phyloP scores from a whole-genome alignment of 2,888 invertebrate genomes.

The Lymantria monacha region DNA sequence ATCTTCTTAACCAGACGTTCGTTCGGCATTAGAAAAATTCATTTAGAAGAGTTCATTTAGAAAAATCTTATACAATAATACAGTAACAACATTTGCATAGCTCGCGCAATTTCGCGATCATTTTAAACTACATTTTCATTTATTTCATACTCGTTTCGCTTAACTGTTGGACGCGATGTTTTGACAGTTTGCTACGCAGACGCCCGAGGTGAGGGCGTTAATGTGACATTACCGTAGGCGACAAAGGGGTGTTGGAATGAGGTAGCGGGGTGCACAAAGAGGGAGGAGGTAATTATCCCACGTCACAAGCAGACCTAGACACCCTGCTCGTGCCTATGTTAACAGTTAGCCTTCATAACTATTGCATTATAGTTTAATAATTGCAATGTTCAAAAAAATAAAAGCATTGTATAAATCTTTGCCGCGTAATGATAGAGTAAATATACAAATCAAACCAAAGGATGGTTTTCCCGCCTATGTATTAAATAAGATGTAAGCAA shows the following conservation, averaged over 20 bases:
- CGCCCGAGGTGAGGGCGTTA: conserved; percentile 67
- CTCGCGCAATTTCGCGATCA: conserved; percentile 6
- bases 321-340: conserved; percentile 61
- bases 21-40: no score
- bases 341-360: conserved; percentile 50
- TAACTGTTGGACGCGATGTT: conserved; percentile 64
- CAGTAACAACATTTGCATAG: not conserved
- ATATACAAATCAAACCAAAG: no score
- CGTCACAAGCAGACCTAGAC: conserved; percentile 77
- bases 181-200: conserved; percentile 68
- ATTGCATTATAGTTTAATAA: conserved; percentile 26
- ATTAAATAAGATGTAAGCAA: no score
- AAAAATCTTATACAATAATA: no score
- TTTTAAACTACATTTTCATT: conserved; percentile 51
- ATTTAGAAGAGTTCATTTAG: no score
- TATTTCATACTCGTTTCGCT: conserved; percentile 64
- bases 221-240: conserved; percentile 72
- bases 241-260: conserved; percentile 17
- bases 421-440: not conserved
- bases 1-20: no score
- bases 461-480: no score
- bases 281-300: conserved; percentile 75
- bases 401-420: not conserved
- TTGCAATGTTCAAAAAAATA: conserved; percentile 4
- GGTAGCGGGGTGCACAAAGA: conserved; percentile 24